Base-by-base conservation (phyloP, 2,797 vertebrate genomes). In the Esox masquinongy region DNA sequence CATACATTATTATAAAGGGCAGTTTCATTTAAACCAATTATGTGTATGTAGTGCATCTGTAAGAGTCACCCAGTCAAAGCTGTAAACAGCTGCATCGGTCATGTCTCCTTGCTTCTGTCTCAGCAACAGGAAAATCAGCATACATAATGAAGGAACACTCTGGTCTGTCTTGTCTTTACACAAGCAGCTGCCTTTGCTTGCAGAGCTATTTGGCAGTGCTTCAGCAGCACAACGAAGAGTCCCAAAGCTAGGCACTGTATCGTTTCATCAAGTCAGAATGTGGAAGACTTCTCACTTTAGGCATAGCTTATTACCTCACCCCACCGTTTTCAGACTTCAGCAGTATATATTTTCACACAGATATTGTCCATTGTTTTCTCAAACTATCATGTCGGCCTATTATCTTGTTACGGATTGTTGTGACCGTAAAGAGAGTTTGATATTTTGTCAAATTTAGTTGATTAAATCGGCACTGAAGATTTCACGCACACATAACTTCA, bases 121-220 rank as follows among this genome's bases (percentile, higher is more conserved):
- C 69, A 77, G 12, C 64, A 75, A 14, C 39, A 78, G 72, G 73
- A 70, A 34, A 75, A 73, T 73, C 59, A 63, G 68, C 15, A 73
- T 77, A 66, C 77, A 77, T 82, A 74, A 82, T 79, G 51, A 79
- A 80, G 78, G 73, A 75, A 77, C 63, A 49, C 68, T 50, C 39
- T 53, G 74, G 68, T 64, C 63, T 80, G 75, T 22, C 22, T 59
- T 47, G 56, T 74, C 76, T 78, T 73, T 50, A 19, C 29, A 71
- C 70, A 67, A 77, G 2, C n/a, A 47, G 43, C 43, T 47, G 43
- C 43, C 43, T 47, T n/a, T 5, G 61, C 70, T 67, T 77, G 53
- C 79, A 82, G 82, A 83, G 80, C 80, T 86, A 80, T 78, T 73
- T 86, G 82, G 79, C 68, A 69, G 29, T 24, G 9, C 22, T 47